phyloP scores from a whole-genome alignment of 2,888 invertebrate genomes.

The Napeogenes inachia region DNA sequence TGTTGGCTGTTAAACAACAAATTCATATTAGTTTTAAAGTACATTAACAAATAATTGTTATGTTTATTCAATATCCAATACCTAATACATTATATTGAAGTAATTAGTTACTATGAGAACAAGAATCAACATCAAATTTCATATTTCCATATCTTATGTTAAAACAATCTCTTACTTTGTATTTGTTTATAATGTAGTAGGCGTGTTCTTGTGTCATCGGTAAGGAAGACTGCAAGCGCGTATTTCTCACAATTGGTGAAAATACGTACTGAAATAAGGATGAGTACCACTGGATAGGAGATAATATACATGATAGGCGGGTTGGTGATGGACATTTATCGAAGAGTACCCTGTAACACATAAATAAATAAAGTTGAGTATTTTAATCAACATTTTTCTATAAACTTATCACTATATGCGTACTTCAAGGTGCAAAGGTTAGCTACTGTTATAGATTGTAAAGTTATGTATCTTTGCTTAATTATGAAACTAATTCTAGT shows the following conservation, averaged over 20 bases:
- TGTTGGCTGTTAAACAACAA: constrained; percentile 34
- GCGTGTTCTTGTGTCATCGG: constrained; percentile 38
- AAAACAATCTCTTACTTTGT: constrained; percentile 32
- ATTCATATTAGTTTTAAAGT: neutral
- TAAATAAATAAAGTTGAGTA: neutral
- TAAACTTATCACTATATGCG: too few relatives aligned
- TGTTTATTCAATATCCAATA: neutral
- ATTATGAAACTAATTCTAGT: too few relatives aligned
- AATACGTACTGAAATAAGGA: constrained; percentile 38
- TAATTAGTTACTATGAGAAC: neutral
- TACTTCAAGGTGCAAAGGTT: too few relatives aligned
- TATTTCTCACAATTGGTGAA: constrained; percentile 41
- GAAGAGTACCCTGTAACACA: constrained; percentile 21
- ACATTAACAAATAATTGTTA: too few relatives aligned
- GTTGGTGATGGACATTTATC: constrained; percentile 42
- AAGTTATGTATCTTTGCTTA: too few relatives aligned
- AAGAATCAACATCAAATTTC: neutral
- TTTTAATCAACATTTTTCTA: too few relatives aligned
- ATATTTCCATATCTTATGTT: neutral
- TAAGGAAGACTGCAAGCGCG: constrained; percentile 44
- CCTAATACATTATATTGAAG: neutral
- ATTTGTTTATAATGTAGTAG: constrained; percentile 44
- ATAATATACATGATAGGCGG: constrained; percentile 35
- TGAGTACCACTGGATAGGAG: constrained; percentile 54
- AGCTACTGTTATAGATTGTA: too few relatives aligned